phyloP scores from a whole-genome alignment of 2,113 vertebrate species.

The Takifugu flavidus region DNA sequence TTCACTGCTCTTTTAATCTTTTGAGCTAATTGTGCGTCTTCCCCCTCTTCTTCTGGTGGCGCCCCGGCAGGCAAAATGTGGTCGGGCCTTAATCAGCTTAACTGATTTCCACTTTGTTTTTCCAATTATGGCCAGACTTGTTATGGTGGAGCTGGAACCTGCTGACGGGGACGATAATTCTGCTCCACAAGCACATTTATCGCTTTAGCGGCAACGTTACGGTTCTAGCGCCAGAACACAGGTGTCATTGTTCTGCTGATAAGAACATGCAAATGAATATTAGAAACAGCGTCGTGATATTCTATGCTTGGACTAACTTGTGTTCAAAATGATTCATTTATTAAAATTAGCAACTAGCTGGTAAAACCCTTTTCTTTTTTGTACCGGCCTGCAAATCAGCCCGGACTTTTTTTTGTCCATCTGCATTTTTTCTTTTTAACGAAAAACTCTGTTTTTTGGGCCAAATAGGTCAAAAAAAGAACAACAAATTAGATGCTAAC shows the following conservation, averaged over 20 bases:
- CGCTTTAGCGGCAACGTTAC: constrained; percentile 6
- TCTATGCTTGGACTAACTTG: too few species aligned
- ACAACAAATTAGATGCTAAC: constrained; percentile 15
- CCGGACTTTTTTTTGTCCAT: neutral
- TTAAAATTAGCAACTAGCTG: too few species aligned
- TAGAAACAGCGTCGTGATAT: too few species aligned
- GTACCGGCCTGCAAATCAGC: neutral
- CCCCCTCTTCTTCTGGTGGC: constrained; percentile 19
- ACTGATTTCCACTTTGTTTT: constrained; percentile 63
- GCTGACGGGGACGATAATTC: constrained; percentile 45
- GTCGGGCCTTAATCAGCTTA: constrained; percentile 68
- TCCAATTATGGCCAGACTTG: constrained; percentile 33
- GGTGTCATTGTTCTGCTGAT: neutral
- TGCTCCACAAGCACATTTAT: constrained; percentile 25
- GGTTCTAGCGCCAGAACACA: neutral
- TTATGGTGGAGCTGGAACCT: constrained; percentile 23
- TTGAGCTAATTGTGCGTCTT: constrained; percentile 64
- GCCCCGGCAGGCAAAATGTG: constrained; percentile 59
- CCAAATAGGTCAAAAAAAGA: neutral
- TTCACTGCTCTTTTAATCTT: constrained; percentile 76
- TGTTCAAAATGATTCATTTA: too few species aligned
- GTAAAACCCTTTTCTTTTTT: neutral
- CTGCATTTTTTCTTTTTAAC: too few species aligned
- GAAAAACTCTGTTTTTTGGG: too few species aligned
- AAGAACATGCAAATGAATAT: too few species aligned